phyloP scores from a whole-genome alignment of 2,113 vertebrate species.

The Ellobius talpinus region DNA sequence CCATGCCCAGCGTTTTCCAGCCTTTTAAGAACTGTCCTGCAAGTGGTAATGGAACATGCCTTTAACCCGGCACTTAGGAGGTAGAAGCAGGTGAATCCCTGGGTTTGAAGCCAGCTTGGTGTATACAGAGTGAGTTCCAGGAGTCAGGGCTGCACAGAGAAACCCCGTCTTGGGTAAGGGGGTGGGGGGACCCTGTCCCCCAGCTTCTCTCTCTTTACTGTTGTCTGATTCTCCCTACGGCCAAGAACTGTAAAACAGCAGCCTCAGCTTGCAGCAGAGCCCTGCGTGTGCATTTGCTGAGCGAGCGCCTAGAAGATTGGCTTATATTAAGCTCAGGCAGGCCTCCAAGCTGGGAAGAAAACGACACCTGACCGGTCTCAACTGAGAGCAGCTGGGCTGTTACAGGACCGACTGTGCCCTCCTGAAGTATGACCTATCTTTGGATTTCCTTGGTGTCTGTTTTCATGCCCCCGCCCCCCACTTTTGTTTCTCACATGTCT shows the following conservation, averaged over 20 bases:
- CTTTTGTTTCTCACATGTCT: not conserved
- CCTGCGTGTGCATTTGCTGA: not conserved
- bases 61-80: not conserved
- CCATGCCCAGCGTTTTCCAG: not conserved
- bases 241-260: not conserved
- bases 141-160: not conserved
- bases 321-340: not conserved
- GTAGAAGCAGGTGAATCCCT: not conserved
- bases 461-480: too few relatives aligned
- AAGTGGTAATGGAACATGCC: not conserved
- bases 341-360: not conserved
- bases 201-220: too few relatives aligned
- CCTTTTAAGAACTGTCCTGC: not conserved
- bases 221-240: too few relatives aligned
- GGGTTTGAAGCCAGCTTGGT: not conserved
- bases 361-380: too few relatives aligned
- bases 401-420: not conserved
- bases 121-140: too few relatives aligned
- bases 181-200: not conserved
- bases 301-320: too few relatives aligned
- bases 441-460: too few relatives aligned
- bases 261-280: not conserved
- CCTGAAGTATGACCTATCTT: too few relatives aligned
- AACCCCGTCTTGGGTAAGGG: not conserved
- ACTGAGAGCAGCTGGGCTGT: too few relatives aligned